These are phyloP conservation scores for Agriopis marginaria DNA, from an alignment of 2,888 invertebrate species.

Conservation along the genomic window DNA sequence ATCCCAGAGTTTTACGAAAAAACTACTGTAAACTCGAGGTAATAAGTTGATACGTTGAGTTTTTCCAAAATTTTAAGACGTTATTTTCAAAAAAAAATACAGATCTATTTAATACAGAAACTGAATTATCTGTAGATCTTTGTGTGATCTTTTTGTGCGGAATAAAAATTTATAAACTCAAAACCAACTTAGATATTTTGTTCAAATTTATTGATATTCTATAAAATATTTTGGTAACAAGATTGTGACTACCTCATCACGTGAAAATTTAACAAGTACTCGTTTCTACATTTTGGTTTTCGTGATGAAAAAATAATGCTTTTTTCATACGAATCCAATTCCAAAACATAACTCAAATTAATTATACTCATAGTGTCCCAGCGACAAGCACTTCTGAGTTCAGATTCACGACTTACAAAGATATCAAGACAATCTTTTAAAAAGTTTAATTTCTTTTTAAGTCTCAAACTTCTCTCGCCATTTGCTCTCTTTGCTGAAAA, in stretches of 20 bases:
- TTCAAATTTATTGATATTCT: background rate
- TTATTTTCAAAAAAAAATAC: too few relatives aligned
- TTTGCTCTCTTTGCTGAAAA: background rate
- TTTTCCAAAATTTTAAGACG: too few relatives aligned
- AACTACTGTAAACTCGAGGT: too few relatives aligned
- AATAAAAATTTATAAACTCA: too few relatives aligned
- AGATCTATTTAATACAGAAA: too few relatives aligned
- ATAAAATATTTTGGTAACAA: background rate
- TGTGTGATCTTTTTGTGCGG: too few relatives aligned
- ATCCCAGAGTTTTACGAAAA: too few relatives aligned
- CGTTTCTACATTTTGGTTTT: background rate
- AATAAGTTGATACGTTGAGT: too few relatives aligned
- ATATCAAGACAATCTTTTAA: background rate
- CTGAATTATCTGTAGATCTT: too few relatives aligned
- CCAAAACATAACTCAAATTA: constrained; percentile 22
- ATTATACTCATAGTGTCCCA: constrained; percentile 17
- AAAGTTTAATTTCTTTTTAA: background rate
- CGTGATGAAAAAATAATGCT: constrained; percentile 20
- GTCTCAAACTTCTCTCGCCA: too few relatives aligned
- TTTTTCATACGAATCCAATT: constrained; percentile 27
- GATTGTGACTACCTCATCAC: background rate
- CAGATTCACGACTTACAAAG: background rate
- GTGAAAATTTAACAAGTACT: background rate
- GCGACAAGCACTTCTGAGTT: background rate
- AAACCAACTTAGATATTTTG: background rate